These are phyloP conservation scores for Turdus rufiventris DNA, from an alignment of 2,113 vertebrate species.

Conservation along the genomic window DNA sequence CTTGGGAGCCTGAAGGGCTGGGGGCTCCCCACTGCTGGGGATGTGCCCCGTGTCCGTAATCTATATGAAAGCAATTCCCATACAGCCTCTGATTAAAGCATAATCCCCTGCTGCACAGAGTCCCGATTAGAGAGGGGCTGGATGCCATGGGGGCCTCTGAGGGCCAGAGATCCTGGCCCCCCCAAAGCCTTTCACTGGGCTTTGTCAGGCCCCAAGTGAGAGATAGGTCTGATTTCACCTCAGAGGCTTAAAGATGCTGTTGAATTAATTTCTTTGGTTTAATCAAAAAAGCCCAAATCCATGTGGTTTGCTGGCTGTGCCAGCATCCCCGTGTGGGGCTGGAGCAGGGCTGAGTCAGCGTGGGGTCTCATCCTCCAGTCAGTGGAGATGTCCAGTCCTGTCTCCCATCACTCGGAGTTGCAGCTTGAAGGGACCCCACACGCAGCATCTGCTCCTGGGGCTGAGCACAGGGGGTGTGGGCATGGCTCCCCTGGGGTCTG, in stretches of 20 bases:
- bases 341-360: not conserved
- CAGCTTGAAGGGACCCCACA: not conserved
- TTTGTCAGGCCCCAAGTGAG: not conserved
- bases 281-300: constrained; percentile 15
- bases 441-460: rapidly evolving
- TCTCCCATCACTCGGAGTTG: not conserved
- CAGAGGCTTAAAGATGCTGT: not conserved
- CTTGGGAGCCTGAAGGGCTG: rapidly evolving
- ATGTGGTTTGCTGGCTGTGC: not conserved
- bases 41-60: not conserved
- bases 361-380: not conserved
- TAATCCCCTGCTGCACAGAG: not conserved
- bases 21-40: not conserved
- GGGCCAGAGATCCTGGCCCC: not conserved
- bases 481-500: not conserved
- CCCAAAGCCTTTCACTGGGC: not conserved
- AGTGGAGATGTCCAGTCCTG: not conserved
- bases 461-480: not conserved
- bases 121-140: not conserved
- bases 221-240: not conserved
- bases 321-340: rapidly evolving
- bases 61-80: not conserved
- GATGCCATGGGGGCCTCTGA: rapidly evolving
- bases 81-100: constrained; percentile 21
- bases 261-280: constrained; percentile 43